phyloP scores from a whole-genome alignment of 1,140 invertebrate species.

The Drosophila nasuta region DNA sequence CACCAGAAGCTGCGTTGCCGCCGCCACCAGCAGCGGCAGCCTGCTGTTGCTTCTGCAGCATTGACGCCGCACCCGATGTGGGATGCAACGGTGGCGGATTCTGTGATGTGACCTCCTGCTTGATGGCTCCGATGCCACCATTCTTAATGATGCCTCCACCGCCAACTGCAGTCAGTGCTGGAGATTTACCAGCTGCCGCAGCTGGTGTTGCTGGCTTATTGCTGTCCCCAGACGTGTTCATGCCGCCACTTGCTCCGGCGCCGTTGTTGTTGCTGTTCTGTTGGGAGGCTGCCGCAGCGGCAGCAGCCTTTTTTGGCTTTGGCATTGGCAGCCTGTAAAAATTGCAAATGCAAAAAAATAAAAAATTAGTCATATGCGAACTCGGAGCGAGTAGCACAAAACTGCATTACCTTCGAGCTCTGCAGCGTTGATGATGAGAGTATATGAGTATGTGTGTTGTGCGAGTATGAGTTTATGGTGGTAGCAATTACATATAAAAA shows the following conservation, averaged over 20 bases:
- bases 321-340: slow-evolving; percentile 74
- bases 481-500: slow-evolving; percentile 37
- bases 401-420: slow-evolving; percentile 73
- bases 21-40: slow-evolving; percentile 43
- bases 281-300: slow-evolving; percentile 71
- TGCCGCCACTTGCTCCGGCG: slow-evolving; percentile 19
- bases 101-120: slow-evolving; percentile 80
- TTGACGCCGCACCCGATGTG: slow-evolving; percentile 47
- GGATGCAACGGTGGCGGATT: slow-evolving; percentile 80
- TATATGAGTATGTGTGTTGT: slow-evolving; percentile 20
- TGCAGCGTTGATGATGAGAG: slow-evolving; percentile 47
- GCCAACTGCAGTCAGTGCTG: slow-evolving; percentile 26
- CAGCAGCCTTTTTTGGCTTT: slow-evolving; percentile 84
- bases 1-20: slow-evolving; percentile 19
- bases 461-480: slow-evolving; percentile 22
- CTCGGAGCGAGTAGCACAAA: not conserved
- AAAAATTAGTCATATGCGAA: slow-evolving; percentile 7
- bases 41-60: slow-evolving; percentile 80
- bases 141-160: slow-evolving; percentile 62
- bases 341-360: not conserved
- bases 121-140: slow-evolving; percentile 63
- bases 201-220: slow-evolving; percentile 14
- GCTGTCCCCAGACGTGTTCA: slow-evolving; percentile 31
- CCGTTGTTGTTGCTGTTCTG: slow-evolving; percentile 43
- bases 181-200: slow-evolving; percentile 37